Conservation (phyloP, 2,797 vertebrate genomes). For the Onychomys torridus region DNA sequence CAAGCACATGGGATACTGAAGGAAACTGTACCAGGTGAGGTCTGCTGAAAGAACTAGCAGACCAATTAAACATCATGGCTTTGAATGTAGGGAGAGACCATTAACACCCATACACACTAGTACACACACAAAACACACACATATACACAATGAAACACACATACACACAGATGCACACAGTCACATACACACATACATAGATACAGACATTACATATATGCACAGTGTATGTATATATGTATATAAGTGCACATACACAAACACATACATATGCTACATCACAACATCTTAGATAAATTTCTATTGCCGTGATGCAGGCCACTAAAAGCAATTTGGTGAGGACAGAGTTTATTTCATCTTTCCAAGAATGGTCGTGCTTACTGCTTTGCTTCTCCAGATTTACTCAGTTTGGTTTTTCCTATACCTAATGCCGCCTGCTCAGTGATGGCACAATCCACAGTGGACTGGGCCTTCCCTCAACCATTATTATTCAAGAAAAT, state of each 20-base stretch:
- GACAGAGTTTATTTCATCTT: neutral
- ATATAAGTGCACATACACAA: neutral
- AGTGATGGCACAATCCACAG: neutral
- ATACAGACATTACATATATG: neutral
- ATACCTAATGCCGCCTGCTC: neutral
- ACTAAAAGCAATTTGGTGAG: neutral
- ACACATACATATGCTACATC: neutral
- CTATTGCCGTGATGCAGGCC: neutral
- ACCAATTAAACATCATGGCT: neutral
- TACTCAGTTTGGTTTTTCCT: neutral
- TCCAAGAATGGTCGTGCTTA: neutral
- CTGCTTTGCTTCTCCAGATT: neutral
- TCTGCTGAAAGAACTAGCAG: neutral
- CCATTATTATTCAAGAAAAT: neutral
- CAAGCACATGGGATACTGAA: neutral
- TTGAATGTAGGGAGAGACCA: neutral
- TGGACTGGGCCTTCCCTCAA: neutral
- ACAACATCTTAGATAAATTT: neutral
- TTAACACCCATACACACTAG: neutral
- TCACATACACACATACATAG: neutral
- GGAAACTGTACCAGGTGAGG: fast-evolving
- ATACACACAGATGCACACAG: neutral
- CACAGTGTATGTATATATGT: neutral
- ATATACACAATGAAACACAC: neutral
- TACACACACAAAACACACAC: neutral